Base-by-base conservation (phyloP, 2,797 vertebrate genomes). In the Poliocrania exsul region DNA sequence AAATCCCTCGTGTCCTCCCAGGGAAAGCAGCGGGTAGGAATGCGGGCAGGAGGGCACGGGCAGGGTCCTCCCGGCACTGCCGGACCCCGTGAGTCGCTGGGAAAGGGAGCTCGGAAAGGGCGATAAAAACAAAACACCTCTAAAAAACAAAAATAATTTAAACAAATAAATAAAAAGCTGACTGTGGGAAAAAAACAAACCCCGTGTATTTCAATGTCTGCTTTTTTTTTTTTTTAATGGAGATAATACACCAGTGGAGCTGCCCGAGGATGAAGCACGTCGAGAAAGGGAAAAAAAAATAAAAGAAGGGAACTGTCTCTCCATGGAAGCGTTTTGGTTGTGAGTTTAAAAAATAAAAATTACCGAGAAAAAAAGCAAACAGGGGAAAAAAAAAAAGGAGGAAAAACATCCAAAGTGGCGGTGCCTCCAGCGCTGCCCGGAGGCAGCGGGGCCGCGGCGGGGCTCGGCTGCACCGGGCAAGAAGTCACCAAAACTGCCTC, bases 321-420 rank as follows among this genome's bases (percentile, higher is more conserved):
- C 16, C 23, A 5, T 3, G 17, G 11, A 44, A 86, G 46, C 16
- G 40, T 40, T 86, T 50, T 46, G 16, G 15, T 42, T 5, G 11
- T 0, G 13, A 8, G 13, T 25, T 58, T 47, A 8, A 70, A 65
- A 69, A 82, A 31, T 2, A n/a, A n/a, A 3, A 66, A 53, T 5
- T 20, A 12, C 1, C 1, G 7, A 11, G 5, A 1, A 0, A 2
- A 12, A 13, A 38, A 31, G 5, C 16, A 5, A 16, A 6, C 3
- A 3, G 2, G 5, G 11, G 26, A 1, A 1, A 2, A 2, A 17
- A 9, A 16, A 1, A 1, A 9, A 3, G 15, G 4, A 13, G 20
- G 11, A 33, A n/a, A 46, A 3, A 0, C 18, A 12, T 7, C 18
- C 11, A 70, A 79, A 24, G 2, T 13, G 23, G 42, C 5, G 2